Base-by-base conservation (phyloP, 2,888 invertebrate species). In the Calliphora vomitoria region DNA sequence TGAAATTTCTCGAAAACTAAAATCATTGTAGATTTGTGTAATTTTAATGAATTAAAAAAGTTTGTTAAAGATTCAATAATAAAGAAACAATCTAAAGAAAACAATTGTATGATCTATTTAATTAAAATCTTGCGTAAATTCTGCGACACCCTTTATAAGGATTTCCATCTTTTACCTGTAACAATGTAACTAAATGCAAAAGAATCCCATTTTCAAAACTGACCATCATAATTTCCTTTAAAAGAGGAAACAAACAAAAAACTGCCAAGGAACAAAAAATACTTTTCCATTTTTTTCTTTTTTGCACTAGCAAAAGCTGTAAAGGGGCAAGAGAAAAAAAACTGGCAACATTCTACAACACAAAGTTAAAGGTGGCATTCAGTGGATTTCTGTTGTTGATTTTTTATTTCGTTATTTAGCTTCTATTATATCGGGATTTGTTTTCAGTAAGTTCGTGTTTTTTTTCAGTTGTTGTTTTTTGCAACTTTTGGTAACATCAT, bases 301-400 rank as follows among this genome's bases (percentile, higher is more conserved):
- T n/a, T n/a, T n/a, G n/a, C n/a, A n/a, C n/a, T 15, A 13, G 20
- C 4, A 72, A 58, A 11, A 44, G 41, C n/a, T 25, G 15, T 74
- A 13, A 6, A 25, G n/a, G 62, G 20, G 11, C 44, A 41, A 72
- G 6, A 31, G 5, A 35, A 35, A 4, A 35, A 62, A 69, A 20
- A 11, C 18, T 64, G 35, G 58, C 66, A 62, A 66, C 25, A 44
- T 38, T 60, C 72, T 38, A 53, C 66, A 11, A 20, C 13, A 47
- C 53, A 15, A 68, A 80, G 55, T 81, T 85, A 66, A 75, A 72
- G 66, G 44, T 86, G 69, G 82, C 68, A 60, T 81, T 85, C 50
- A 31, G 50, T 11, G 38, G 13, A 60, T 82, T 82, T 71, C 55
- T 75, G 64, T 74, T 64, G 47, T 50, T 44, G 44, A 13, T 25